Base-by-base conservation (phyloP, 2,888 invertebrate genomes). In the Unio delphinus region DNA sequence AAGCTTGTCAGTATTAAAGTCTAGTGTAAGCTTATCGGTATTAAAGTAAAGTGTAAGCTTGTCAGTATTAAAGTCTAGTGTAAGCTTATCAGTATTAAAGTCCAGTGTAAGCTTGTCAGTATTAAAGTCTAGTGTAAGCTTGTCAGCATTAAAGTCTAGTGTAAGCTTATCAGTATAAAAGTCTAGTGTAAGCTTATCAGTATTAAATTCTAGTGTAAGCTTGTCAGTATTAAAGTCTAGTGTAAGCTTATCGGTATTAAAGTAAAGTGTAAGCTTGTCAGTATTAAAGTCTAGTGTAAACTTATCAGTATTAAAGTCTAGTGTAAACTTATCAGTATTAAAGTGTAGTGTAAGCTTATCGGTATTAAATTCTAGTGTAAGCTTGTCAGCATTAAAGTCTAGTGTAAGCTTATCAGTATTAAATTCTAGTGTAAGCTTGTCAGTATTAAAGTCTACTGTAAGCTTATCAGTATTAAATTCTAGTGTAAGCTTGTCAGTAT, bases 201-300 rank as follows among this genome's bases (percentile, higher is more conserved):
- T 11, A 28, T 17, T 54, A 28, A 65, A 81, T 75, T 68, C 80
- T 81, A 20, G 74, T 76, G 84, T 83, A 72, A 72, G 81, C 74
- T 45, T 55, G 4, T 56, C 7, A n/a, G 26, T 11, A 28, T 17
- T 54, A 28, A 65, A 81, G 76, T 68, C 80, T 81, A 20, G 74
- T 76, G 83, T 83, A 72, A 72, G 81, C 74, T 45, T 55, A 3
- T 56, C 7, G 11, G 26, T 11, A 28, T 17, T 54, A 28, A 65
- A 81, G 77, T 68, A 80, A 81, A 20, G 74, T 76, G 83, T 83
- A 72, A 72, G 81, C 74, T 45, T 55, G 15, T 56, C 7, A n/a
- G 26, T 11, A 28, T 17, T 54, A 28, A 65, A 81, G 77, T 68
- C 80, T 81, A 20, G 74, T 76, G 84, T 83, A 72, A 72, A 80